A percentile compares a stretch with the other conserved stretches of the same genome.
phyloP scores from a whole-genome alignment of 2,797 vertebrate species.

The Hafferia zeledoni region DNA sequence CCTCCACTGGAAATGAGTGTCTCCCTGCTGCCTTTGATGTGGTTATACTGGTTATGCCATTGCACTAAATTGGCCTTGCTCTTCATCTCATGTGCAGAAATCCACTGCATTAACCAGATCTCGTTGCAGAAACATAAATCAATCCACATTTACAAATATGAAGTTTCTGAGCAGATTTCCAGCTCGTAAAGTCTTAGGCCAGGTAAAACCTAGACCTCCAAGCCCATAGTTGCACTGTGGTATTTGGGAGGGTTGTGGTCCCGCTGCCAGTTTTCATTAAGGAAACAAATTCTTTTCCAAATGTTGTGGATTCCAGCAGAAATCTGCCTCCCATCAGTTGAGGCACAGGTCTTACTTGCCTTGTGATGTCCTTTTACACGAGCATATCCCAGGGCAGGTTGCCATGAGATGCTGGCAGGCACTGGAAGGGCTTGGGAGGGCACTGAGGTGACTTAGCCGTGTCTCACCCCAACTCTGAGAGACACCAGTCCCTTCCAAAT shows the following conservation, averaged over 20 bases:
- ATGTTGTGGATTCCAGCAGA: background rate
- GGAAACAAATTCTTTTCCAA: background rate
- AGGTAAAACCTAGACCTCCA: background rate
- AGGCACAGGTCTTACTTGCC: background rate
- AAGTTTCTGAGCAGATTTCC: background rate
- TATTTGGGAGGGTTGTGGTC: background rate
- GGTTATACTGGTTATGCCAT: background rate
- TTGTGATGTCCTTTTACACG: background rate
- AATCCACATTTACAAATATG: fast-evolving
- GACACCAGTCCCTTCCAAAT: background rate
- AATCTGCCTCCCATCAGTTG: background rate
- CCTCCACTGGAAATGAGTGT: background rate
- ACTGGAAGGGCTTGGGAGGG: background rate
- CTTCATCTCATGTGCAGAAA: background rate
- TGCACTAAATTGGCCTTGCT: background rate
- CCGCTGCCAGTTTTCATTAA: background rate
- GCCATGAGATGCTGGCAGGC: background rate
- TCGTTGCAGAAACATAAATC: background rate
- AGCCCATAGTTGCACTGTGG: background rate
- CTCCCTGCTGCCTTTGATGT: slow-evolving; percentile 8
- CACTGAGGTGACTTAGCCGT: fast-evolving
- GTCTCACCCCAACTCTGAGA: background rate
- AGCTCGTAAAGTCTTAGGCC: background rate
- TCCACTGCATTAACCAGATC: background rate
- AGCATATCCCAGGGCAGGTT: background rate